Conservation (phyloP, 2,888 invertebrate genomes). For the Xylota segnis region DNA sequence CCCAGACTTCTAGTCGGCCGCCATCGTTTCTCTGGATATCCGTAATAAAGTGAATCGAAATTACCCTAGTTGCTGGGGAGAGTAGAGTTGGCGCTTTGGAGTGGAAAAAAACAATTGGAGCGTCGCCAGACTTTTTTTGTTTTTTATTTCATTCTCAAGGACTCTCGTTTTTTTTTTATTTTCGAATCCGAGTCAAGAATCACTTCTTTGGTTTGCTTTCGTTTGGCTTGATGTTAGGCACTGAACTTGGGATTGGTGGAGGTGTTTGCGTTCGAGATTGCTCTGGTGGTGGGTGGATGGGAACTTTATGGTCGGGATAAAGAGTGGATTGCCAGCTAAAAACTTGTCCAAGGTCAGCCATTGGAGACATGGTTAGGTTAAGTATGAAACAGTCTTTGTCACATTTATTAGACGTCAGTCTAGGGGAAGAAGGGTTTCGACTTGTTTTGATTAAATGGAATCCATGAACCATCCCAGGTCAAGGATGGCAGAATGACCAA, state of each 20-base stretch:
- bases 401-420: too few relatives aligned
- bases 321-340: too few relatives aligned
- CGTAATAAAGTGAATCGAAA: slow-evolving; percentile 39
- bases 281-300: not conserved
- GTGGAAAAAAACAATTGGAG: slow-evolving; percentile 37
- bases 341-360: too few relatives aligned
- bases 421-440: too few relatives aligned
- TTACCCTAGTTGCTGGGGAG: not conserved
- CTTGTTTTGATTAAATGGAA: too few relatives aligned
- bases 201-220: not conserved
- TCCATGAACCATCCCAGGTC: too few relatives aligned
- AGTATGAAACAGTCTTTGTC: too few relatives aligned
- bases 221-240: not conserved
- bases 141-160: slow-evolving; percentile 40
- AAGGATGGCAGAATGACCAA: too few relatives aligned
- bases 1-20: slow-evolving; percentile 52
- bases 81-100: not conserved
- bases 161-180: not conserved
- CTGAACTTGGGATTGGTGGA: slow-evolving; percentile 2
- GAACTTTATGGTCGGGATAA: not conserved
- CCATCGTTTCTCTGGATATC: not conserved
- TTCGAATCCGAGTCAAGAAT: not conserved
- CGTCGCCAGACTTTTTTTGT: slow-evolving; percentile 41
- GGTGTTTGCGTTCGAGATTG: not conserved
- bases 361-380: too few relatives aligned